These are phyloP conservation scores for Sinocyclocheilus rhinocerous DNA, from an alignment of 2,113 vertebrate species.

Conservation along the genomic window DNA sequence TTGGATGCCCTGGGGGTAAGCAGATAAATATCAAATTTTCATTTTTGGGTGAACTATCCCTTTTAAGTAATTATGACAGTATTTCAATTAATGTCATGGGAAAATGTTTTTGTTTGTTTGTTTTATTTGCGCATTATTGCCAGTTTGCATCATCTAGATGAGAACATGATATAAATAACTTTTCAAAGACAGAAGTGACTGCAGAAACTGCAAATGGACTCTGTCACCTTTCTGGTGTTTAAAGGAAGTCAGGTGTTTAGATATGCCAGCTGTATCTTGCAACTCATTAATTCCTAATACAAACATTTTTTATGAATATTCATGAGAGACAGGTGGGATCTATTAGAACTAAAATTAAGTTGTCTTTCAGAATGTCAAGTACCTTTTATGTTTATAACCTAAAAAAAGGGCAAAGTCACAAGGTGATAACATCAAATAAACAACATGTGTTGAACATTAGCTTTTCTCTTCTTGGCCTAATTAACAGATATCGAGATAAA, in stretches of 20 bases:
- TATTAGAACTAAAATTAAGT: conserved; percentile 35
- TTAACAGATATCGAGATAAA: conserved; percentile 27
- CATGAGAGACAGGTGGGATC: conserved; percentile 46
- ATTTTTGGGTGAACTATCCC: too few relatives aligned
- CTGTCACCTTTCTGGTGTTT: background rate
- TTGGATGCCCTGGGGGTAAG: too few relatives aligned
- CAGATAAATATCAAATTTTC: too few relatives aligned
- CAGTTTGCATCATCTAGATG: background rate
- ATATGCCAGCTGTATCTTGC: conserved; percentile 30
- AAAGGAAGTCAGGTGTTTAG: conserved; percentile 15
- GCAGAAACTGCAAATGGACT: background rate
- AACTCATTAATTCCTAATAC: conserved; percentile 47
- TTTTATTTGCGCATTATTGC: background rate
- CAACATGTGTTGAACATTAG: conserved; percentile 39
- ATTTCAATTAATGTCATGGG: background rate
- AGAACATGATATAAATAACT: background rate
- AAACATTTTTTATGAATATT: conserved; percentile 18
- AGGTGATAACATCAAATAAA: background rate
- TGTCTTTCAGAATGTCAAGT: conserved; percentile 43
- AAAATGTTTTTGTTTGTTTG: background rate
- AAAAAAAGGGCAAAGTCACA: conserved; percentile 15
- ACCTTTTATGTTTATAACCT: conserved; percentile 28
- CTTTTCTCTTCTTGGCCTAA: conserved; percentile 16
- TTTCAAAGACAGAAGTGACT: background rate
- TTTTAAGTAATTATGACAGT: background rate